phyloP scores from a whole-genome alignment of 37 sponge, comb jelly and placozoan genomes.

The Agelas oroides region DNA sequence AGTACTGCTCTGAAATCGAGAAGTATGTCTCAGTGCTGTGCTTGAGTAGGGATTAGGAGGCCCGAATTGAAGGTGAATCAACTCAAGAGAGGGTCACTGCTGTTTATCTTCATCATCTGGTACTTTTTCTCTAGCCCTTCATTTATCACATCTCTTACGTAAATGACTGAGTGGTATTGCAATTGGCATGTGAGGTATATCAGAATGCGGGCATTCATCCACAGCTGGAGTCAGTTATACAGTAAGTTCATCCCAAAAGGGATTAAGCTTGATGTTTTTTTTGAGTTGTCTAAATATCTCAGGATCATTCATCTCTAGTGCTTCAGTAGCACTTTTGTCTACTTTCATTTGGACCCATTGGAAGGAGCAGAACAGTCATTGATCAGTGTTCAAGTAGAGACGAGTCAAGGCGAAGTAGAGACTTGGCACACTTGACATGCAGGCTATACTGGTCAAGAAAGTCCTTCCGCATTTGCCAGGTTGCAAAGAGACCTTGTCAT shows the following conservation, averaged over 20 bases:
- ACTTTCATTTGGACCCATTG: not conserved
- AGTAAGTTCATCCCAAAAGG: conserved; percentile 5
- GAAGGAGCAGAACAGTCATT: conserved; percentile 9
- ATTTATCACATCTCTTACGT: not conserved
- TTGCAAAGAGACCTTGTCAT: not conserved
- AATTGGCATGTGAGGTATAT: conserved; percentile 13
- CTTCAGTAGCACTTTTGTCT: not conserved
- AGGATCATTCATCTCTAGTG: not conserved
- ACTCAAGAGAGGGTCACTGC: too few relatives aligned
- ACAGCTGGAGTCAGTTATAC: not conserved
- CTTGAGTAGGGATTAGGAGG: too few relatives aligned
- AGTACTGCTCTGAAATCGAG: too few relatives aligned
- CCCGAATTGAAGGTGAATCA: too few relatives aligned
- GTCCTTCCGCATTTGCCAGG: conserved; percentile 12
- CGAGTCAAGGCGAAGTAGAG: not conserved
- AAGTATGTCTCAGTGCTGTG: too few relatives aligned
- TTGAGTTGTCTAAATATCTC: conserved; percentile 16
- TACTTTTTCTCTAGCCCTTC: not conserved
- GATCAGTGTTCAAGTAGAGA: not conserved
- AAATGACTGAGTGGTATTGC: conserved; percentile 5
- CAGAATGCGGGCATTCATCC: conserved; percentile 9
- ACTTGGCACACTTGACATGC: not conserved
- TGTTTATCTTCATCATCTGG: not conserved
- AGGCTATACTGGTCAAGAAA: conserved; percentile 8
- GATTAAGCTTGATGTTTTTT: conserved; percentile 2